A percentile compares a stretch with the other conserved stretches of the same genome.
Evolutionary conservation across 2,113 vertebrate species (phyloP).

Genomic region (Capricornis sumatraensis): DNA sequence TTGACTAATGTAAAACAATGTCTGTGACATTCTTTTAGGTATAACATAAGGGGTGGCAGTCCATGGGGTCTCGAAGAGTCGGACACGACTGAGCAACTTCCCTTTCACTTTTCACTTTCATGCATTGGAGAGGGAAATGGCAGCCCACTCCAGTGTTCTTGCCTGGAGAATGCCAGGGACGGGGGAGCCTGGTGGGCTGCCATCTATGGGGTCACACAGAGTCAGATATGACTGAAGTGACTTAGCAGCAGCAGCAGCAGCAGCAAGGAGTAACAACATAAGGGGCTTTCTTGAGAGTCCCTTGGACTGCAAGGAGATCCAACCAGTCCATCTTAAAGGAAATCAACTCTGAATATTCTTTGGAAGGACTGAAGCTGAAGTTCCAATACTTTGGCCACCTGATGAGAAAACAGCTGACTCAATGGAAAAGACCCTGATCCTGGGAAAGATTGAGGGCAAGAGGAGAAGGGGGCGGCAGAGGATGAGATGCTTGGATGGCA

Average conservation of each 20-base stretch:
- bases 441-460: neutral
- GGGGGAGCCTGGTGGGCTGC: no score
- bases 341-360: neutral
- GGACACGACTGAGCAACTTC: no score
- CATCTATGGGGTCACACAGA: no score
- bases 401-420: neutral
- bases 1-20: neutral
- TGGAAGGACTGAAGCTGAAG: neutral
- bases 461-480: neutral
- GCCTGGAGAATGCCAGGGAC: no score
- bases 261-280: no score
- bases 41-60: neutral
- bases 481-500: neutral
- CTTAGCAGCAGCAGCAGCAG: no score
- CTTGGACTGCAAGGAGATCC: neutral
- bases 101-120: no score
- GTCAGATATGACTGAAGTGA: rapidly evolving
- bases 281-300: neutral
- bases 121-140: no score
- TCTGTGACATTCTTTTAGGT: no score
- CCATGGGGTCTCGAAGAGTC: no score
- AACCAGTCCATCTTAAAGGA: neutral
- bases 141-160: no score
- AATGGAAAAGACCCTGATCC: neutral
- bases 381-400: neutral